phyloP scores from a whole-genome alignment of 2,113 vertebrate species.

The Brachirus orientalis region DNA sequence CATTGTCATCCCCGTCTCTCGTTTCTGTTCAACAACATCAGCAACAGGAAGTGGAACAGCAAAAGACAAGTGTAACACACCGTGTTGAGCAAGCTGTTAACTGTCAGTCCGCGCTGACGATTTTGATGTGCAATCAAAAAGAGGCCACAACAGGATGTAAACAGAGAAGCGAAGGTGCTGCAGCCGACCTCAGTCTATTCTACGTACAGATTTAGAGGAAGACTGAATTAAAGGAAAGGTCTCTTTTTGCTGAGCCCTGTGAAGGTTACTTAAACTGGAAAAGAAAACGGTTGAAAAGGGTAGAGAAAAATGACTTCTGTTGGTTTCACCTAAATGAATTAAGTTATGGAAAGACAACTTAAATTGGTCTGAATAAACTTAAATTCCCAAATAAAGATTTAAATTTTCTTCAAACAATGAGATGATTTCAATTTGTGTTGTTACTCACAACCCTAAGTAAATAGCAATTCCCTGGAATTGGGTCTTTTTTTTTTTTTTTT shows the following conservation, averaged over 20 bases:
- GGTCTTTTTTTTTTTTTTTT: no score
- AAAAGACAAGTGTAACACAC: constrained; percentile 29
- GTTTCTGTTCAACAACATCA: constrained; percentile 32
- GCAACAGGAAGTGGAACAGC: constrained; percentile 50
- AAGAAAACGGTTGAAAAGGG: no score
- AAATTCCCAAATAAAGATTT: background rate
- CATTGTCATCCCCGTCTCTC: constrained; percentile 34
- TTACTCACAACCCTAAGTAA: background rate
- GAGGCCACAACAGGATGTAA: constrained; percentile 23
- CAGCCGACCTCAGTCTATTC: constrained; percentile 26
- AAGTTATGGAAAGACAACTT: no score
- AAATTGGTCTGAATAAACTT: no score
- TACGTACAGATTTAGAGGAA: no score
- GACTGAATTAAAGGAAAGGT: constrained; percentile 12
- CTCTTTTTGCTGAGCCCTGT: no score
- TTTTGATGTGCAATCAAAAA: constrained; percentile 6
- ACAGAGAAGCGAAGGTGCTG: constrained; percentile 19
- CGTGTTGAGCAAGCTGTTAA: constrained; percentile 51
- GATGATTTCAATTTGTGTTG: constrained; percentile 28
- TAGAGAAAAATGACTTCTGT: no score
- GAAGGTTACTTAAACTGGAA: background rate
- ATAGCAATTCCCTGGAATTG: no score
- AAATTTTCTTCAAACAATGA: constrained; percentile 15
- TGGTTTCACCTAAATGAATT: background rate
- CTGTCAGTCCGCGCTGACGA: constrained; percentile 34